Conservation (phyloP, 1,140 invertebrate genomes). For the Sarcophaga peregrina region DNA sequence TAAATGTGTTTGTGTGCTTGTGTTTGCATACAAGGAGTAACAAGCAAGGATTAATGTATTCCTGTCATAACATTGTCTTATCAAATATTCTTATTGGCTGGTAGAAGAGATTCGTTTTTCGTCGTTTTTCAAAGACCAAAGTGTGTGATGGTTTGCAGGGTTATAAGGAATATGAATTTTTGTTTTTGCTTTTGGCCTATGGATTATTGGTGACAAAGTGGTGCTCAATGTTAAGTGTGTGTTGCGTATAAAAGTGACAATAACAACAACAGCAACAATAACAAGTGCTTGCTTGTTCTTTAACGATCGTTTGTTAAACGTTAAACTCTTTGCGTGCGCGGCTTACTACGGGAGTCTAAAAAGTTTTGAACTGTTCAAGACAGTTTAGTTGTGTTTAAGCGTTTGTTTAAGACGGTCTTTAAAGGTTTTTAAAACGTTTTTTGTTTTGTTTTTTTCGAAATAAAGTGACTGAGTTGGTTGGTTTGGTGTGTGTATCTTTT, state of each 20-base stretch:
- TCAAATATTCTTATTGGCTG: conserved; percentile 5
- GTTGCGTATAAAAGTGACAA: not conserved
- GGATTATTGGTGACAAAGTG: conserved; percentile 24
- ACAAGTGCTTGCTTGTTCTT: conserved; percentile 17
- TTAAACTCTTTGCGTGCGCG: not conserved
- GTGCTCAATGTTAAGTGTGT: too few relatives aligned
- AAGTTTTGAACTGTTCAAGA: not conserved
- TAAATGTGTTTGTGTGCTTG: not conserved
- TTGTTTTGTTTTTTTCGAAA: too few relatives aligned
- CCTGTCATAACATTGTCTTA: conserved; percentile 10
- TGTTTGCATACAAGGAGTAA: conserved; percentile 18
- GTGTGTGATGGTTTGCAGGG: not conserved
- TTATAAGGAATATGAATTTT: not conserved
- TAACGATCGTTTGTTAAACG: not conserved
- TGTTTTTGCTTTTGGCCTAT: not conserved
- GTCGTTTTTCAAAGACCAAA: too few relatives aligned
- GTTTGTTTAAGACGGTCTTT: not conserved
- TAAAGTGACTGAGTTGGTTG: not conserved
- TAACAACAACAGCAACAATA: too few relatives aligned
- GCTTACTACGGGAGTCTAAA: not conserved
- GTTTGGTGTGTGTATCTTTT: not conserved
- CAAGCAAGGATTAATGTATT: conserved; percentile 8
- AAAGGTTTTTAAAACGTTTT: too few relatives aligned
- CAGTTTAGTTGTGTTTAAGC: not conserved
- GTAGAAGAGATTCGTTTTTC: not conserved